These are phyloP conservation scores for Whitmania pigra DNA, from an alignment of 1,140 invertebrate species.

Conservation along the genomic window DNA sequence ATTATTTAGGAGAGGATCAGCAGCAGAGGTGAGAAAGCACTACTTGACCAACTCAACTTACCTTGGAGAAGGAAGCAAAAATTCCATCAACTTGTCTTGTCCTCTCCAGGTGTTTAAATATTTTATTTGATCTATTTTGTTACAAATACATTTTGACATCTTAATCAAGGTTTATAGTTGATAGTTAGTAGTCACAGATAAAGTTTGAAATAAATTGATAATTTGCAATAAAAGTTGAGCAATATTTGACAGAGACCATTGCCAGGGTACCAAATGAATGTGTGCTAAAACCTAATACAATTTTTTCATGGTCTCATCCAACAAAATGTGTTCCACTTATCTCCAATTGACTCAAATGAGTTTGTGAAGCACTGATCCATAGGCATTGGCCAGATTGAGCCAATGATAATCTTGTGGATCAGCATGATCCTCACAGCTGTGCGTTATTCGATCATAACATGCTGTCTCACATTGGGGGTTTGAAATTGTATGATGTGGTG, in stretches of 20 bases:
- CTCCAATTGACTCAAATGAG: no score
- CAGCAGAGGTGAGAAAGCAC: slow-evolving; percentile 62
- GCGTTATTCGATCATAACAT: no score
- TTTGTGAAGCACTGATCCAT: no score
- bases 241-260: background rate
- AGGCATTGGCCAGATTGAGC: no score
- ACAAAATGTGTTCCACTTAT: no score
- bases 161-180: no score
- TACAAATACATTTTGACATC: background rate
- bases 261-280: background rate
- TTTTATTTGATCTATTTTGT: background rate
- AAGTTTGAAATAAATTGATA: background rate
- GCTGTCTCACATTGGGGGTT: no score
- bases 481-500: no score
- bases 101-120: background rate
- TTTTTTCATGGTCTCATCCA: no score
- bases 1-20: slow-evolving; percentile 51
- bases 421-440: no score
- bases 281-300: background rate
- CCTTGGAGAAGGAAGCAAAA: slow-evolving; percentile 33
- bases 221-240: background rate
- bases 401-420: no score
- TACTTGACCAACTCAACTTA: slow-evolving; percentile 49
- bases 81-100: slow-evolving; percentile 20
- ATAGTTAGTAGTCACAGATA: background rate